phyloP scores from a whole-genome alignment of 2,888 invertebrate genomes.

The Erpobdella octoculata region DNA sequence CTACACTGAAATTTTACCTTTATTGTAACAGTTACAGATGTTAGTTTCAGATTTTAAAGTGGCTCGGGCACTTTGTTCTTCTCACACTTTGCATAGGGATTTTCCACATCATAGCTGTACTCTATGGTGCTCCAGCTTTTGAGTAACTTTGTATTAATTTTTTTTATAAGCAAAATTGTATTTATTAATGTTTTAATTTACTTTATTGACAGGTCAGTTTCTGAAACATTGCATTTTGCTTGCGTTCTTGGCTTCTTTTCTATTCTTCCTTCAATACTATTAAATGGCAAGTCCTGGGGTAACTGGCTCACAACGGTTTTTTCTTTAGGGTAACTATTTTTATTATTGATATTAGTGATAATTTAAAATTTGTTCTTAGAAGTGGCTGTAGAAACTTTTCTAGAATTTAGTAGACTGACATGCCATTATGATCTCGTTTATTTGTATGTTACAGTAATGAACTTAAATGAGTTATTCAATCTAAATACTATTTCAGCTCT shows the following conservation, averaged over 20 bases:
- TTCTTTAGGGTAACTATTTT: background rate
- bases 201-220: conserved; percentile 39
- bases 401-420: no score
- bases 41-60: background rate
- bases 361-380: no score
- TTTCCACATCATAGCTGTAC: conserved; percentile 40
- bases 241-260: conserved; percentile 41
- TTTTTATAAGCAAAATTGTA: background rate
- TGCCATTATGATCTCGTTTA: no score
- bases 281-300: conserved; percentile 34
- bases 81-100: background rate
- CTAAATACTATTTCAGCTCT: background rate
- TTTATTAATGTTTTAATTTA: background rate
- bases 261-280: conserved; percentile 40
- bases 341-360: no score
- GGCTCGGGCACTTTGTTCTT: background rate
- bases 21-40: no score
- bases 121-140: conserved; percentile 46
- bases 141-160: conserved; percentile 39
- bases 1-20: no score
- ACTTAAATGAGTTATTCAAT: background rate
- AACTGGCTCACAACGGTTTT: conserved; percentile 28
- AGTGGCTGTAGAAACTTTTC: no score
- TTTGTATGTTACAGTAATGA: no score
- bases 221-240: conserved; percentile 48